phyloP scores from a whole-genome alignment of 2,797 vertebrate genomes.

The Pseudochirops cupreus region DNA sequence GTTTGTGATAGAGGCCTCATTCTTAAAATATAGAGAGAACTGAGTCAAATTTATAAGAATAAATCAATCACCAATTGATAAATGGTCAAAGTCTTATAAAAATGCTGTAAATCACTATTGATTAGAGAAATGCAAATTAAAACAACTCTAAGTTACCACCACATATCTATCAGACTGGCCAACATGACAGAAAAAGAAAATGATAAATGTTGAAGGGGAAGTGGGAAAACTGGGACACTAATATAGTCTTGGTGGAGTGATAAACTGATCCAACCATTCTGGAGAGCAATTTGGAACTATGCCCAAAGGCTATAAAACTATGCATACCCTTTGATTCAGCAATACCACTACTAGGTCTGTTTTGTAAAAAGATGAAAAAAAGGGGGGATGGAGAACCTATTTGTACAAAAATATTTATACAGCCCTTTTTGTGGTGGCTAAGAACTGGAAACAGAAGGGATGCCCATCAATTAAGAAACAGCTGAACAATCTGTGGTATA shows the following conservation, averaged over 20 bases:
- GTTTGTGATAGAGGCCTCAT: too few species aligned
- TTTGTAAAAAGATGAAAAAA: not conserved
- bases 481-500: not conserved
- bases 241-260: not conserved
- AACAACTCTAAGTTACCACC: not conserved
- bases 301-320: not conserved
- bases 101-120: not conserved
- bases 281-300: not conserved
- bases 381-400: not conserved
- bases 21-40: too few species aligned
- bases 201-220: not conserved
- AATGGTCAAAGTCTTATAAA: not conserved
- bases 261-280: not conserved
- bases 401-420: not conserved
- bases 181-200: not conserved
- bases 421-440: not conserved
- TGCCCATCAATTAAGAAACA: not conserved
- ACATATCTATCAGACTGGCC: not conserved
- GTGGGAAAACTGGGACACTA: not conserved
- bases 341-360: not conserved
- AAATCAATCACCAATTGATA: not conserved
- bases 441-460: not conserved
- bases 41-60: too few species aligned
- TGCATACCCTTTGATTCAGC: not conserved
- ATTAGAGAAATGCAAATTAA: not conserved